Percentiles rank a stretch among this genome's conserved stretches.
Evolutionary conservation across 2,113 vertebrate genomes (phyloP).

Genomic region (Amphiprion percula): DNA sequence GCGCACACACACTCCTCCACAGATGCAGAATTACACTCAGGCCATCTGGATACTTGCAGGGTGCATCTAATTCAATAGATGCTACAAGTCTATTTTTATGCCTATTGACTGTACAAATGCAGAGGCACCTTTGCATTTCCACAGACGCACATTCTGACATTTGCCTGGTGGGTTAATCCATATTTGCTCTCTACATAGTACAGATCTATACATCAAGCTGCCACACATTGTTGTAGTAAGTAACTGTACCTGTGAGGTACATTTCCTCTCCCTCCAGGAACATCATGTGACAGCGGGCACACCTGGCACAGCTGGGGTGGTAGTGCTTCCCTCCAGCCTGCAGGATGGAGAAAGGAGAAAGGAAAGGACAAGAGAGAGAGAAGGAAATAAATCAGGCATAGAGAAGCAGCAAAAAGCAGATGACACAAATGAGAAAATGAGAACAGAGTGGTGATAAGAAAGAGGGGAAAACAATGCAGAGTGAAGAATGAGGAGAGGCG

Average conservation of each 20-base stretch:
- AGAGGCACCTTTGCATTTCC: not conserved
- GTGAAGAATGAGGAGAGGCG: slow-evolving; percentile 5
- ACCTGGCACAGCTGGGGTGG: slow-evolving; percentile 94
- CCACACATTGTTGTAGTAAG: not conserved
- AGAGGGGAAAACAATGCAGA: slow-evolving; percentile 33
- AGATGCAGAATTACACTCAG: slow-evolving; percentile 26
- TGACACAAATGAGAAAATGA: slow-evolving; percentile 16
- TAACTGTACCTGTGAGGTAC: slow-evolving; percentile 92
- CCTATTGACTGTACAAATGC: slow-evolving; percentile 22
- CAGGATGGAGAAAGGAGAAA: not conserved
- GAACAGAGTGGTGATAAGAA: slow-evolving; percentile 30
- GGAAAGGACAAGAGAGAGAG: not conserved
- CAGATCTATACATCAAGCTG: not conserved
- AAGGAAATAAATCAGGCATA: slow-evolving; percentile 5
- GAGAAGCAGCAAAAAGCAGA: slow-evolving; percentile 18
- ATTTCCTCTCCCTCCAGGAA: slow-evolving; percentile 97
- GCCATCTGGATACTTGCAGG: slow-evolving; percentile 65
- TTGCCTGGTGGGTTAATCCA: not conserved
- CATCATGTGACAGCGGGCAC: slow-evolving; percentile 96
- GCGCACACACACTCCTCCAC: slow-evolving; percentile 2
- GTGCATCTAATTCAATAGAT: slow-evolving; percentile 58
- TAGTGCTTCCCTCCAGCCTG: slow-evolving; percentile 98
- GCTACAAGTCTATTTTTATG: slow-evolving; percentile 50
- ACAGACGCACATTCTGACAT: not conserved
- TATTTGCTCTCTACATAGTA: not conserved